phyloP scores from a whole-genome alignment of 2,888 invertebrate species.

The Mythimna pallens region DNA sequence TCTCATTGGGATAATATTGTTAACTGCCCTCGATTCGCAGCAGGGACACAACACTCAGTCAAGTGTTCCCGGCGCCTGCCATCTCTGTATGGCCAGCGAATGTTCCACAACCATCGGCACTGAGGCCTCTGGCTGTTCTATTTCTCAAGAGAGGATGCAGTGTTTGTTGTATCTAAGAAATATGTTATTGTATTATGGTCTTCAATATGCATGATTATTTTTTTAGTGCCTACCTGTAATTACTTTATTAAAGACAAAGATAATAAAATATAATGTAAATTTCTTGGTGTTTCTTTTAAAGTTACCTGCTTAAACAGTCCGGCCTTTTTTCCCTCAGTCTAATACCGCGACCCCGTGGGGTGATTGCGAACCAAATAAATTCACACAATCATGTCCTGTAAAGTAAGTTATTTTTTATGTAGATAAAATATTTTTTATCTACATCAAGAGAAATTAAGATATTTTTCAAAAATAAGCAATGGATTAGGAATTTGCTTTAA shows the following conservation, averaged over 20 bases:
- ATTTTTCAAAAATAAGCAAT: no score
- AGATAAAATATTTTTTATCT: no score
- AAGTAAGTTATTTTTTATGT: no score
- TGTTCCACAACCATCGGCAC: constrained; percentile 52
- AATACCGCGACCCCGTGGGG: not conserved
- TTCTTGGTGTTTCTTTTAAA: constrained; percentile 70
- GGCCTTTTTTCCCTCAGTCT: not conserved
- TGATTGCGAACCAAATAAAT: not conserved
- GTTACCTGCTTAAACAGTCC: not conserved
- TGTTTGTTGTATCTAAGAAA: constrained; percentile 87
- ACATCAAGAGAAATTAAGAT: no score
- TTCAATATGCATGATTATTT: constrained; percentile 90
- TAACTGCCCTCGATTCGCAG: constrained; percentile 55
- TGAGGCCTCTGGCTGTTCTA: constrained; percentile 64
- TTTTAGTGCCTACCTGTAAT: constrained; percentile 91
- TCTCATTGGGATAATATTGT: constrained; percentile 63
- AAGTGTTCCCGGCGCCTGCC: constrained; percentile 64
- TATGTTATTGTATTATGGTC: constrained; percentile 90
- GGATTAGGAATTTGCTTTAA: no score
- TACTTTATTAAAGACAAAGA: constrained; percentile 91
- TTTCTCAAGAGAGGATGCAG: constrained; percentile 74
- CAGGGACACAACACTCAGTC: constrained; percentile 68
- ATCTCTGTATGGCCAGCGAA: constrained; percentile 57
- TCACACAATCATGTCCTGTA: no score
- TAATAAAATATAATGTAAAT: constrained; percentile 90